These are phyloP conservation scores for Typhlichthys eigenmanni DNA, from an alignment of 2,797 vertebrate species.

Conservation along the genomic window DNA sequence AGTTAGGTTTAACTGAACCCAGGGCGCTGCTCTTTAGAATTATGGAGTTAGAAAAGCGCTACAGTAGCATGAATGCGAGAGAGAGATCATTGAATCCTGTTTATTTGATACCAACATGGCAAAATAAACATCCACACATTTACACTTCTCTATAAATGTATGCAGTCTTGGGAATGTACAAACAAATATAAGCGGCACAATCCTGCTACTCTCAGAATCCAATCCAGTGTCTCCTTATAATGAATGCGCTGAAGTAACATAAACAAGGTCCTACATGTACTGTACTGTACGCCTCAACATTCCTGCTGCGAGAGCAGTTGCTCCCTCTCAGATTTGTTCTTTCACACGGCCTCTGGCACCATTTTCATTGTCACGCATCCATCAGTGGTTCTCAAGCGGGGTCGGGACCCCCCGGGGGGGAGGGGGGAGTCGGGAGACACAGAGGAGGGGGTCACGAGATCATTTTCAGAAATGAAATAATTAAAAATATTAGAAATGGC, in stretches of 20 bases:
- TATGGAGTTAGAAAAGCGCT: too few relatives aligned
- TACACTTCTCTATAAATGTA: constrained; percentile 5
- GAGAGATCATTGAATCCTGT: neutral
- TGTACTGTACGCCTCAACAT: neutral
- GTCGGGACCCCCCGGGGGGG: too few relatives aligned
- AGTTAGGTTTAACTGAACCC: too few relatives aligned
- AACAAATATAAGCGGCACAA: too few relatives aligned
- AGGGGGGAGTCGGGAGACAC: too few relatives aligned
- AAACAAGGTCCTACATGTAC: constrained; percentile 12
- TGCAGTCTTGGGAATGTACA: neutral
- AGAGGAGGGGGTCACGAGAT: too few relatives aligned
- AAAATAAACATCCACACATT: neutral
- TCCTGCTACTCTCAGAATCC: neutral
- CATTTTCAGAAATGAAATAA: too few relatives aligned
- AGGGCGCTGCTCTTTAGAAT: too few relatives aligned
- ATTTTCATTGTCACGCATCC: neutral
- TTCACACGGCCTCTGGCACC: constrained; percentile 14
- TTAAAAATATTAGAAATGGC: too few relatives aligned
- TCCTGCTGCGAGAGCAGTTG: constrained; percentile 9
- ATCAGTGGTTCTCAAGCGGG: too few relatives aligned
- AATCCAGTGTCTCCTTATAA: constrained; percentile 1
- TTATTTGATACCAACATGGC: neutral
- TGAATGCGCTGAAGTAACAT: constrained; percentile 1
- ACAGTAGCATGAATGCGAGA: too few relatives aligned
- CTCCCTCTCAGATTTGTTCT: constrained; percentile 4